Percentiles rank a stretch among this genome's conserved stretches.
phyloP scores from a whole-genome alignment of 2,113 vertebrate species.

The Python bivittatus region DNA sequence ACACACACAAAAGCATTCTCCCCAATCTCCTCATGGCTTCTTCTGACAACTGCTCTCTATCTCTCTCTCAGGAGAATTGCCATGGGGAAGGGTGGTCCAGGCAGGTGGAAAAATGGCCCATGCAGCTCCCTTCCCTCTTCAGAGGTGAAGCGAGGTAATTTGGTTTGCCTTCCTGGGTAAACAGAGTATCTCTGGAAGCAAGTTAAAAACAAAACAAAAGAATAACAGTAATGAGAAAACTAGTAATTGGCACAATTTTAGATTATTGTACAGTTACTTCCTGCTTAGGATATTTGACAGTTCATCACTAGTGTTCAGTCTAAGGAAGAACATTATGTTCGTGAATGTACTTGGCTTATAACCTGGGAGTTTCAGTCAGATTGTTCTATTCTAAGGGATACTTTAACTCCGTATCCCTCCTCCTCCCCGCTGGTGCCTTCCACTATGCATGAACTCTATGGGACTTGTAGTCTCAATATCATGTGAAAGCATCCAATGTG shows the following conservation, averaged over 20 bases:
- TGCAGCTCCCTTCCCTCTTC: no score
- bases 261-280: conserved; percentile 18
- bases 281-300: background rate
- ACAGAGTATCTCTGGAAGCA: background rate
- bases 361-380: background rate
- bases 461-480: background rate
- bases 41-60: background rate
- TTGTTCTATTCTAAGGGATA: background rate
- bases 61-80: no score
- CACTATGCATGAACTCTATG: background rate
- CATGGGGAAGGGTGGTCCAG: background rate
- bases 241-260: background rate
- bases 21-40: background rate
- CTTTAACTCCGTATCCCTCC: background rate
- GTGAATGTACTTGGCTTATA: conserved; percentile 12
- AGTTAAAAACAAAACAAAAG: background rate
- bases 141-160: background rate
- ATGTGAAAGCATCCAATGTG: background rate
- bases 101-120: background rate
- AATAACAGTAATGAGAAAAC: rapidly evolving
- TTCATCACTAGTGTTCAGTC: background rate
- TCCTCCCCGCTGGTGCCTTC: background rate
- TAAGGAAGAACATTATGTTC: background rate
- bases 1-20: background rate
- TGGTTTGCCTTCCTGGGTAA: background rate